Evolutionary conservation across 2,113 vertebrate genomes (phyloP).

Genomic region (Cyprinodon tularosa): DNA sequence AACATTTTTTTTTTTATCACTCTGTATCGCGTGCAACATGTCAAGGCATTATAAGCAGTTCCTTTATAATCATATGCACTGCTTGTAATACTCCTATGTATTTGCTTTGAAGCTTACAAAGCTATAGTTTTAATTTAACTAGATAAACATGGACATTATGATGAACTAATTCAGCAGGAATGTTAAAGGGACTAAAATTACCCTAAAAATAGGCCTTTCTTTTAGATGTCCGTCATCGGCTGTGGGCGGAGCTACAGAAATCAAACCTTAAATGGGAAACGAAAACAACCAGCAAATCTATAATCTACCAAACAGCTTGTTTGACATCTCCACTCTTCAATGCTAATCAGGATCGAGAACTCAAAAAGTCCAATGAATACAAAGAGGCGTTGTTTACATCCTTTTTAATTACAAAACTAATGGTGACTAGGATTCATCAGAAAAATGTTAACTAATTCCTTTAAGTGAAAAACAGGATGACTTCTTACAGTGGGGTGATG

Average conservation of each 20-base stretch:
- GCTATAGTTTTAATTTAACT: conserved; percentile 1
- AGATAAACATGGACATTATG: conserved; percentile 7
- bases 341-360: background rate
- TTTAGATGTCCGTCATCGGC: conserved; percentile 9
- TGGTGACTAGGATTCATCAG: background rate
- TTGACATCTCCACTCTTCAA: too few relatives aligned
- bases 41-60: background rate
- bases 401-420: background rate
- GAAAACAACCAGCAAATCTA: background rate
- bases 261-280: conserved; percentile 1
- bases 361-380: background rate
- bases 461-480: background rate
- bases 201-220: conserved; percentile 81
- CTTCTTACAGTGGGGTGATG: background rate
- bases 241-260: conserved; percentile 44
- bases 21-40: background rate
- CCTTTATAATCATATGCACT: background rate
- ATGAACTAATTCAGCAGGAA: conserved; percentile 15
- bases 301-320: background rate
- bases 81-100: background rate
- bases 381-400: background rate
- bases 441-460: background rate
- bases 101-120: background rate
- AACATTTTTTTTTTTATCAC: background rate
- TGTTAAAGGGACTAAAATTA: conserved; percentile 26